These are phyloP conservation scores for human (Homo sapiens) DNA, from an alignment of 2,113 vertebrate species.

Conservation along the genomic window DNA sequence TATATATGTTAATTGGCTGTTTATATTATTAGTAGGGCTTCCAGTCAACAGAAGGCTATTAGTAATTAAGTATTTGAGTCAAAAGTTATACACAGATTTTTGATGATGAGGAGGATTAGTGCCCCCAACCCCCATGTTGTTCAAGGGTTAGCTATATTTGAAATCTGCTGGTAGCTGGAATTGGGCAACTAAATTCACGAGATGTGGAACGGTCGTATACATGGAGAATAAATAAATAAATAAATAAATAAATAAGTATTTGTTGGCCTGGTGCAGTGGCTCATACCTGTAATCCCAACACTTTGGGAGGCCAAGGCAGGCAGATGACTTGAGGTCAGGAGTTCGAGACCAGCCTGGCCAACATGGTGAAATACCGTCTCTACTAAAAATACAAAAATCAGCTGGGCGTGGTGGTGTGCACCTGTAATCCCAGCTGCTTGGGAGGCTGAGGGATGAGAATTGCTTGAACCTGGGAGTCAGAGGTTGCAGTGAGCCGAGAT, in stretches of 20 bases:
- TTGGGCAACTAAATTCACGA: constrained; percentile 25
- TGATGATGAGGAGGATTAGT: neutral
- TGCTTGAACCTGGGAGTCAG: too few relatives aligned
- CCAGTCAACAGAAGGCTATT: neutral
- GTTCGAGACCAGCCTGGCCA: neutral
- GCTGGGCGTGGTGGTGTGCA: neutral
- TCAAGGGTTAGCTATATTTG: neutral
- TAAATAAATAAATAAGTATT: neutral
- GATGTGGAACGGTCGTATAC: neutral
- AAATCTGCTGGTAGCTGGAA: neutral
- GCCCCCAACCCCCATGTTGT: neutral
- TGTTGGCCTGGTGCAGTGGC: neutral
- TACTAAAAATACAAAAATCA: neutral
- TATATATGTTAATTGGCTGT: neutral
- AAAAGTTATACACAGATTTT: neutral
- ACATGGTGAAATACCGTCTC: neutral
- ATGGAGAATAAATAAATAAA: neutral
- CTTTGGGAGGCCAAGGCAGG: neutral
- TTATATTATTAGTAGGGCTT: neutral
- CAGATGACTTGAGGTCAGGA: neutral
- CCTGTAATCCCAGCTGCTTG: neutral
- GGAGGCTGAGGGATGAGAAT: too few relatives aligned
- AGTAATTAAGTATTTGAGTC: neutral
- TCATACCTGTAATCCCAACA: neutral
- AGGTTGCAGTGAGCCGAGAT: too few relatives aligned